Percentiles rank a stretch among this genome's conserved stretches.
These are phyloP conservation scores for Lagocephalus sceleratus DNA, from an alignment of 2,797 vertebrate genomes.

Conservation along the genomic window DNA sequence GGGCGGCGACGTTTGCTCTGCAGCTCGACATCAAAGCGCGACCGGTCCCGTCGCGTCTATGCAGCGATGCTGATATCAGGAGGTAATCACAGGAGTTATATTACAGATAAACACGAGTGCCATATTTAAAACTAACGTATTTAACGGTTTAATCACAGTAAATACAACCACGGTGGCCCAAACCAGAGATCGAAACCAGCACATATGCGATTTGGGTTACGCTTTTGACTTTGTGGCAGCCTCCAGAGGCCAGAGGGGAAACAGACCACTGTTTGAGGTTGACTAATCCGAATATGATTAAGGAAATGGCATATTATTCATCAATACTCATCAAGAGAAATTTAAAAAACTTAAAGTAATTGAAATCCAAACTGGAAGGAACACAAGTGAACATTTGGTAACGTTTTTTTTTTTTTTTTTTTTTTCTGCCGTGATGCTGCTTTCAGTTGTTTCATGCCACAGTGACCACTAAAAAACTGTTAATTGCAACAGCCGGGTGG, in stretches of 20 bases:
- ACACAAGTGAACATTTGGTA: conserved; percentile 1
- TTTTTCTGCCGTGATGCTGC: conserved; percentile 15
- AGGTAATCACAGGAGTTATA: conserved; percentile 38
- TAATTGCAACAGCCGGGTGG: conserved; percentile 55
- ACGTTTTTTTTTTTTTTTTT: background rate
- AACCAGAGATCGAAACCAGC: too few species aligned
- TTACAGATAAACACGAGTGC: conserved; percentile 21
- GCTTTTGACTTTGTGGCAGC: too few species aligned
- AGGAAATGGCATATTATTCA: too few species aligned
- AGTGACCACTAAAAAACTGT: conserved; percentile 49
- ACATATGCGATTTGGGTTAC: too few species aligned
- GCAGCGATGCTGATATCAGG: conserved; percentile 18
- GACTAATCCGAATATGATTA: too few species aligned
- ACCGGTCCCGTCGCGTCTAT: background rate
- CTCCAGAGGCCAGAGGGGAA: too few species aligned
- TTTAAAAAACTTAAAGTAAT: too few species aligned
- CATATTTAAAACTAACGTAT: conserved; percentile 41
- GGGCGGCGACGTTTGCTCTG: too few species aligned
- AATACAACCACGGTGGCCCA: conserved; percentile 5
- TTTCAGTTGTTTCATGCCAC: conserved; percentile 41
- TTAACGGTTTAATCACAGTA: conserved; percentile 55
- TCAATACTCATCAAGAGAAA: too few species aligned
- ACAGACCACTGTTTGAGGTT: too few species aligned
- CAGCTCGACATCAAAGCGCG: too few species aligned
- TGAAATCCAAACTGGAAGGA: background rate